A percentile compares a stretch with the other conserved stretches of the same genome.
Conservation (phyloP, 2,797 vertebrate genomes). For the Buceros bicornis region DNA sequence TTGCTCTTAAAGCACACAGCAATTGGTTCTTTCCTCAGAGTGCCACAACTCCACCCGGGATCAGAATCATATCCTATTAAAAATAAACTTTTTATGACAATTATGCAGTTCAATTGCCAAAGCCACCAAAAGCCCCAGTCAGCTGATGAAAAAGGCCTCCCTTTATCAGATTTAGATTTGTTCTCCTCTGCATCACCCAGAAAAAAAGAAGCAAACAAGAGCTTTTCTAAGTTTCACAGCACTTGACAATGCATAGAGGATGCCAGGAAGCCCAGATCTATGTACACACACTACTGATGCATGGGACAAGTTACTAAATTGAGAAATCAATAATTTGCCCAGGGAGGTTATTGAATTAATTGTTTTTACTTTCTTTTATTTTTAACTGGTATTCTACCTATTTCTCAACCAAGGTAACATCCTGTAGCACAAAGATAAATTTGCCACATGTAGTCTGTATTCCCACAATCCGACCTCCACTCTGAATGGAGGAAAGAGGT, state of each 20-base stretch:
- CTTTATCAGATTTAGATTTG: neutral
- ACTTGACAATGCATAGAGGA: neutral
- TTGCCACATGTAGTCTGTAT: neutral
- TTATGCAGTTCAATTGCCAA: neutral
- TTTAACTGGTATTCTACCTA: neutral
- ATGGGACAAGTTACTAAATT: neutral
- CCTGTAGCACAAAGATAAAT: neutral
- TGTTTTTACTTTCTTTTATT: neutral
- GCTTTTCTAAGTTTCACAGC: neutral
- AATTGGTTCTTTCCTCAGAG: rapidly evolving
- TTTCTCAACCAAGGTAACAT: neutral
- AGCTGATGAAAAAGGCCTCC: neutral
- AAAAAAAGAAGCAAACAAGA: neutral
- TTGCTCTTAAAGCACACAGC: neutral
- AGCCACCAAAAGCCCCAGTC: neutral
- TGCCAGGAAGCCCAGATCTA: neutral
- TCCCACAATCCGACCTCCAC: neutral
- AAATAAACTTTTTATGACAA: neutral
- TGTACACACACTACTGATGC: neutral
- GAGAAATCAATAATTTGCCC: neutral
- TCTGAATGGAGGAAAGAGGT: neutral
- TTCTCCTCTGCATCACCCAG: neutral
- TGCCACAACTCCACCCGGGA: rapidly evolving
- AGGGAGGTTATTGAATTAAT: neutral
- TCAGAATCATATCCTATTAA: neutral